Evolutionary conservation across 2,113 vertebrate species (phyloP), one percentile per base, ranked within the genome.

Genomic region (Eclectus roratus): DNA sequence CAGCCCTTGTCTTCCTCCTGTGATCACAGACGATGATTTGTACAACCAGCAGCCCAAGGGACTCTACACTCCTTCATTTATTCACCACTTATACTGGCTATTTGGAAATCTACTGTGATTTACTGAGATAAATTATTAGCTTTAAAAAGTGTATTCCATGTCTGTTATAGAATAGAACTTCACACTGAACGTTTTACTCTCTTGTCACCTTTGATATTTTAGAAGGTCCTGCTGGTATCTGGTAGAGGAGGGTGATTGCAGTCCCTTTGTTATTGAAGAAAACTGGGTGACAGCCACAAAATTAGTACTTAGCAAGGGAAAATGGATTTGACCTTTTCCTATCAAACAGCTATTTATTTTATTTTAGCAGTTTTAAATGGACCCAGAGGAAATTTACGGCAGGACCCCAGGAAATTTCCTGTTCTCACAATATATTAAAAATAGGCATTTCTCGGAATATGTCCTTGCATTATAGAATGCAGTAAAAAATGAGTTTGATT

Each of bases 1-100:
- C 55, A 44, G 35, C 43, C 70, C 70, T 50, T 55, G 55, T 61
- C 25, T 65, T 80, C 52, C 46, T 61, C 24, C 55, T 63, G 37
- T 20, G 39, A 33, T 80, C n/a, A 14, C 37, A 39, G 60, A 29
- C 41, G 16, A 2, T 13, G 41, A 39, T 25, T 65, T 0, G 0
- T n/a, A 10, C 24, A 9, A 41, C 16, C 55, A 21, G 31, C 35
- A 56, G 44, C 41, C 28, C 37, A 11, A 31, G 37, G 11, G 24
- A 15, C 18, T 90, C 16, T 33, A 13, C 13, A 10, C 44, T 85
- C 28, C 23, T 58, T 80, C 6, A 6, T 31, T 53, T 39, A 10
- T 37, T 89, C 6, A 1, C 27, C 68, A 72, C 50, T 52, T 73
- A 33, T 24, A 8, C 35, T 27, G 13, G 5, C 33, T 80, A 16